A percentile compares a stretch with the other conserved stretches of the same genome.
Evolutionary conservation across 2,113 vertebrate genomes (phyloP).

Genomic region (Montifringilla adamsi): DNA sequence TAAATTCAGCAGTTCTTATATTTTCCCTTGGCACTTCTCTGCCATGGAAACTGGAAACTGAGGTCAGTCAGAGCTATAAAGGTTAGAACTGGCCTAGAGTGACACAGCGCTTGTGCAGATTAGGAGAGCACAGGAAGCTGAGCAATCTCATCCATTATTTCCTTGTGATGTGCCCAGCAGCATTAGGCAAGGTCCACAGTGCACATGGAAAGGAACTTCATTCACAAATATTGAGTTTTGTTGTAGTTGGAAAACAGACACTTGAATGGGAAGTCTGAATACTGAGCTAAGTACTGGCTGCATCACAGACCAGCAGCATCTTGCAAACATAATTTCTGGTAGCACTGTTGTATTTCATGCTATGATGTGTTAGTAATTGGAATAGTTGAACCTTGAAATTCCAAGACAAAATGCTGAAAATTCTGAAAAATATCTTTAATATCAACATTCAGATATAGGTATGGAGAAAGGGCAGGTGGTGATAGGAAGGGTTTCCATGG

Average conservation of each 20-base stretch:
- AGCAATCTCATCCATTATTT: not conserved
- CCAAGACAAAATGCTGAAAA: not conserved
- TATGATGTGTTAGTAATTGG: not conserved
- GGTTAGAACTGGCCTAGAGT: not conserved
- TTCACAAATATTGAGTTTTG: not conserved
- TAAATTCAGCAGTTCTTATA: not conserved
- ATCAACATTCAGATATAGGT: accelerated
- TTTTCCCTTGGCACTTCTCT: not conserved
- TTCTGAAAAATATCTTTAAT: not conserved
- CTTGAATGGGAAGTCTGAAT: not conserved
- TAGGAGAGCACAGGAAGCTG: not conserved
- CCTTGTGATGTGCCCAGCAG: accelerated
- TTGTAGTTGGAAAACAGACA: not conserved
- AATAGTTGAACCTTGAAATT: not conserved
- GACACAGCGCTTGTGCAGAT: not conserved
- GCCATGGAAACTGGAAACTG: not conserved
- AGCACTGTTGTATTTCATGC: not conserved
- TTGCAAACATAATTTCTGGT: not conserved
- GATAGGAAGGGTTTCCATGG: not conserved
- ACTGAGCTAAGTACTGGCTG: not conserved
- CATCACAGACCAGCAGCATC: not conserved
- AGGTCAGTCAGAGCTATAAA: not conserved
- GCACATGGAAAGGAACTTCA: not conserved
- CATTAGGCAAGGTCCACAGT: not conserved
- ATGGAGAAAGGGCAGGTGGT: not conserved